These are phyloP conservation scores for Carcina quercana DNA, from an alignment of 2,888 invertebrate genomes.

Conservation along the genomic window DNA sequence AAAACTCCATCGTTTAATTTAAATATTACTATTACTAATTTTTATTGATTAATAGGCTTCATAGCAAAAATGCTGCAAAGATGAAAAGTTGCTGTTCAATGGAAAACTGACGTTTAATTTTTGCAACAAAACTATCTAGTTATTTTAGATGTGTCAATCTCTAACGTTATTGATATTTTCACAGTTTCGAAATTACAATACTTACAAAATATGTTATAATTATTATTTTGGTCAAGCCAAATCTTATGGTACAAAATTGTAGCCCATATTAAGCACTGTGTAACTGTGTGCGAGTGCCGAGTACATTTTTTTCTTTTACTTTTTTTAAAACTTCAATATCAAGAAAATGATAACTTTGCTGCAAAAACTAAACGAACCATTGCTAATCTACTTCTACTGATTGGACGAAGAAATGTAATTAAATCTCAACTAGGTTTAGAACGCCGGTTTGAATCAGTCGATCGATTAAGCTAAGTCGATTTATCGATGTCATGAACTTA, in stretches of 20 bases:
- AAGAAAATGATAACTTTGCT: too few species aligned
- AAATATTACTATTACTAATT: conserved; percentile 3
- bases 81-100: conserved; percentile 33
- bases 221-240: too few species aligned
- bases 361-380: conserved; percentile 56
- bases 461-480: conserved; percentile 36
- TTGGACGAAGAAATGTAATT: conserved; percentile 65
- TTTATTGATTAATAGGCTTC: conserved; percentile 18
- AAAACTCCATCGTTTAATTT: conserved; percentile 8
- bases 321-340: too few species aligned
- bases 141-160: too few species aligned
- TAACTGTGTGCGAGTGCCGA: too few species aligned
- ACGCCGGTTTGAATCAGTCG: conserved; percentile 35
- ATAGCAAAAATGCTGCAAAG: conserved; percentile 41
- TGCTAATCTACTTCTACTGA: conserved; percentile 52
- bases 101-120: conserved; percentile 46
- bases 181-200: too few species aligned
- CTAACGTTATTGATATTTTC: too few species aligned
- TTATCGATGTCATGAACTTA: conserved; percentile 5
- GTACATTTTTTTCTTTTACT: too few species aligned
- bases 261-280: too few species aligned
- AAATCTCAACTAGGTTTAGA: conserved; percentile 45
- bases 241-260: too few species aligned
- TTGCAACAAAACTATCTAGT: too few species aligned
- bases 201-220: too few species aligned